These are phyloP conservation scores for Stichodactyla helianthus DNA, from an alignment of 64 coral and sea anemone genomes.

Conservation along the genomic window DNA sequence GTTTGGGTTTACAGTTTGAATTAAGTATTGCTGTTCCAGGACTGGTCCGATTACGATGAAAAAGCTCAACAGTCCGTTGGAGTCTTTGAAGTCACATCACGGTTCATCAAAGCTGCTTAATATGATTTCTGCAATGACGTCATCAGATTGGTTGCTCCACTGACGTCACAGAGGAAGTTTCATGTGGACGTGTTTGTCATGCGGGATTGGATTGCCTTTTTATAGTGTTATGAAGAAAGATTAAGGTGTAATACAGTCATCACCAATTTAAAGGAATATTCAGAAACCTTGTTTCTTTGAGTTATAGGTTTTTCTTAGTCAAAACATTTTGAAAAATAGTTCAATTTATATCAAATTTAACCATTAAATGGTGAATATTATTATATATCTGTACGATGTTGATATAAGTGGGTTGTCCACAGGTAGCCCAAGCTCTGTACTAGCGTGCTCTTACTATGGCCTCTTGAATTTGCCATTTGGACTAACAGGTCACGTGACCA, in stretches of 20 bases:
- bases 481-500: too few relatives aligned
- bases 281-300: background rate
- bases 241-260: background rate
- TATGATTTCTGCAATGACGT: background rate
- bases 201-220: background rate
- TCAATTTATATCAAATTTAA: background rate
- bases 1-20: too few relatives aligned
- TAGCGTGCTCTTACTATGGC: too few relatives aligned
- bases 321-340: background rate
- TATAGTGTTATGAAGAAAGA: background rate
- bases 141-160: background rate
- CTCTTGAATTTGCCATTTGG: too few relatives aligned
- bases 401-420: too few relatives aligned
- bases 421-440: too few relatives aligned
- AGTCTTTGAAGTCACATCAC: constrained; percentile 86
- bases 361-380: background rate
- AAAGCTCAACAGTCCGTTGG: constrained; percentile 67
- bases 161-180: background rate
- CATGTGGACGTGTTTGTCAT: background rate
- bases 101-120: constrained; percentile 61
- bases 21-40: constrained; percentile 24
- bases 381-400: background rate
- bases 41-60: constrained; percentile 99
- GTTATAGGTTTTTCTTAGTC: background rate
- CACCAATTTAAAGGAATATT: background rate